phyloP scores from a whole-genome alignment of 2,113 vertebrate species.

The Neopipo cinnamomea region DNA sequence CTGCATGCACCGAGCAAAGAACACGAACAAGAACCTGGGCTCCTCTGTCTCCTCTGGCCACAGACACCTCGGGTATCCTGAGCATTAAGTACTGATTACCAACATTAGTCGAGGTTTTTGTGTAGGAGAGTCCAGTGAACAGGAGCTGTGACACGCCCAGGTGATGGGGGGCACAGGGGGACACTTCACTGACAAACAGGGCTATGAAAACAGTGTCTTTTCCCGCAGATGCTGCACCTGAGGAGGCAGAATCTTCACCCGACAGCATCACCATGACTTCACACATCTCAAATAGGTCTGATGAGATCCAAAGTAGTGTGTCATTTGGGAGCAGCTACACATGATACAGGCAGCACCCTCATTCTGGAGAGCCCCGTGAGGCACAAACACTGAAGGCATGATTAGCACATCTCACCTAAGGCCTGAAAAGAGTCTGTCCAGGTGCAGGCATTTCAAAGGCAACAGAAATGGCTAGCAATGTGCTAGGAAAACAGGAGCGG shows the following conservation, averaged over 20 bases:
- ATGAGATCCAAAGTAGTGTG: neutral
- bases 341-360: neutral
- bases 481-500: neutral
- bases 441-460: neutral
- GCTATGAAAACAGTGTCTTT: neutral
- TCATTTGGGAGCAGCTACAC: neutral
- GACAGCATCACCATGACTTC: neutral
- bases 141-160: neutral
- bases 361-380: neutral
- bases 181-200: neutral
- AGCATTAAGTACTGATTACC: neutral
- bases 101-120: neutral
- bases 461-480: neutral
- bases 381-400: conserved; percentile 28
- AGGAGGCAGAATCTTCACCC: neutral
- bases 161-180: neutral
- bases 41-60: neutral
- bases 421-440: neutral
- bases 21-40: neutral
- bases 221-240: neutral
- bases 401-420: neutral
- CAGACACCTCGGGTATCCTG: neutral
- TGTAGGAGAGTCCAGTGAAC: neutral
- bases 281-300: neutral
- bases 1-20: neutral